These are phyloP conservation scores for Illadopsis cleaveri DNA, from an alignment of 2,113 vertebrate species.

Conservation along the genomic window DNA sequence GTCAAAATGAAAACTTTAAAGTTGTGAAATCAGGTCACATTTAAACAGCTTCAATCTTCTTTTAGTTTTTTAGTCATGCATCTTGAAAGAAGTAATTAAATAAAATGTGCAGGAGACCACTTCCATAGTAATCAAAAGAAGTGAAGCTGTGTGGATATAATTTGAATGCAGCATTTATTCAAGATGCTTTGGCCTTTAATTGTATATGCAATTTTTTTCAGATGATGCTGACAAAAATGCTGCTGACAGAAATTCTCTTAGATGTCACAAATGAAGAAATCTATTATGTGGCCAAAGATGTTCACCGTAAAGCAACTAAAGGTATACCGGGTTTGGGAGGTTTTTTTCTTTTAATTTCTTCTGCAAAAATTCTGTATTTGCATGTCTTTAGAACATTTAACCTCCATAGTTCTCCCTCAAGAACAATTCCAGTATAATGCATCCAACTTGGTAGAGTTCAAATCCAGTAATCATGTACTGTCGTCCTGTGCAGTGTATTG, in stretches of 20 bases:
- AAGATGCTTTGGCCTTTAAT: not conserved
- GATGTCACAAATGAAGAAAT: constrained; percentile 99
- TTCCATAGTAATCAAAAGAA: not conserved
- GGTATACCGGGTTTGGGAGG: constrained; percentile 68
- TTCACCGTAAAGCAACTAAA: constrained; percentile 97
- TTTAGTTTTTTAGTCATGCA: not conserved
- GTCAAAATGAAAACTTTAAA: not conserved
- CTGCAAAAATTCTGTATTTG: constrained; percentile 68
- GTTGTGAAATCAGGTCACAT: not conserved
- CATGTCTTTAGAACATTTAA: constrained; percentile 73
- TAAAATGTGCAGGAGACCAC: not conserved
- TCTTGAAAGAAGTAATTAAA: not conserved
- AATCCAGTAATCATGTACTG: constrained; percentile 54
- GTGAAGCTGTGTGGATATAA: not conserved
- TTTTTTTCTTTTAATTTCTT: not conserved
- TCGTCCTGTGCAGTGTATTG: constrained; percentile 63
- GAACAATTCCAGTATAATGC: constrained; percentile 62
- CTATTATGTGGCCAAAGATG: constrained; percentile 89
- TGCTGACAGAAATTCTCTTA: constrained; percentile 95
- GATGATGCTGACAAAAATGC: constrained; percentile 96
- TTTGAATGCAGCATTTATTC: not conserved
- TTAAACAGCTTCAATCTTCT: not conserved
- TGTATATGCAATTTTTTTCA: constrained; percentile 39
- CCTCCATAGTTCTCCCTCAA: constrained; percentile 53
- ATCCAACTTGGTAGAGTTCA: constrained; percentile 49